Evolutionary conservation across 2,888 invertebrate genomes (phyloP), one percentile per base, ranked within the genome.

Genomic region (Tetrapedia diversipes): DNA sequence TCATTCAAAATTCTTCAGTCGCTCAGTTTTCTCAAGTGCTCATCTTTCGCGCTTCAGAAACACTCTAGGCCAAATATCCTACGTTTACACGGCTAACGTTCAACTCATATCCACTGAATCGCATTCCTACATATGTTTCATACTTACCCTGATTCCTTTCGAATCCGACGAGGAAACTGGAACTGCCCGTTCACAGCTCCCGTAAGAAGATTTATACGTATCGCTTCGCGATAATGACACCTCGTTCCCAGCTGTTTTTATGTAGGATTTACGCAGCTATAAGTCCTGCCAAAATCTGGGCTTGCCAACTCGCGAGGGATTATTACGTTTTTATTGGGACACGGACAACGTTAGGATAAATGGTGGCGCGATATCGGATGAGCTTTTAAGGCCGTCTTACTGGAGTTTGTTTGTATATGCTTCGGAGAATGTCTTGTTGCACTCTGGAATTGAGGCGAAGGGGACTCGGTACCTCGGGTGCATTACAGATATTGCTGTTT

Each of bases 131-230:
- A n/a, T n/a, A n/a, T n/a, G n/a, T n/a, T 32, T 39, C 45, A 34
- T 34, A 39, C 43, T 65, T 65, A 73, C 10, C 63, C 45, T 39
- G 53, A 75, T 73, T 75, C 53, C 22, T 53, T 43, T 14, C 7
- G 22, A 1, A 19, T 24, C 11, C 27, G n/a, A 29, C 39, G 19
- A 4, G 59, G 34, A 39, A 54, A 45, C 47, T 51, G 51, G 34
- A 57, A n/a, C 56, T 29, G 27, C 27, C 3, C 22, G 27, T 37
- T 43, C 59, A 22, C 29, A 19, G 34, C 14, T 60, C 39, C 10
- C 4, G 16, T 24, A 24, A 4, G 6, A 22, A 22, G 41, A 49
- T 53, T 56, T 29, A 39, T n/a, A n/a, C 24, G 16, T n/a, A n/a
- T n/a, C n/a, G 59, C 10, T 16, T 22, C 63, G 32, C 19, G 54